Evolutionary conservation across 2,113 vertebrate species (phyloP).

Genomic region (Nibea coibor): DNA sequence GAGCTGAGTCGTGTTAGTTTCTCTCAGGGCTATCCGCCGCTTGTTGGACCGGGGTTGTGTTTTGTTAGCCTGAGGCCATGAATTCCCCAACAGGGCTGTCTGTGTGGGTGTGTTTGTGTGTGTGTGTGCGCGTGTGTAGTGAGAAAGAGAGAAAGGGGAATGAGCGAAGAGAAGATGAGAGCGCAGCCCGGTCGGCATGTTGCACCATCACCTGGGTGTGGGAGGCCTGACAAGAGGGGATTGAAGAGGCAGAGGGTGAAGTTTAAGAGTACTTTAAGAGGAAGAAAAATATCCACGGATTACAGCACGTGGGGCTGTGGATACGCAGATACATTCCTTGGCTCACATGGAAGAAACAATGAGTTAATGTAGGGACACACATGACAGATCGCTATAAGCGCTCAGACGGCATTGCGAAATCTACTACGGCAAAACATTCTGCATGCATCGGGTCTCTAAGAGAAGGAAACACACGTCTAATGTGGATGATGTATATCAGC

Average conservation of each 20-base stretch:
- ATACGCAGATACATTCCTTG: slow-evolving; percentile 22
- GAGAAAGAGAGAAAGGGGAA: slow-evolving; percentile 25
- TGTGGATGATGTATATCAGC: neutral
- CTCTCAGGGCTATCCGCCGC: slow-evolving; percentile 56
- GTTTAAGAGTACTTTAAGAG: slow-evolving; percentile 22
- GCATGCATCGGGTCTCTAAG: neutral
- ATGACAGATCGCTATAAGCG: neutral
- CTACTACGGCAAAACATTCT: neutral
- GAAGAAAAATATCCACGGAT: neutral
- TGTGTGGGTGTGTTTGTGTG: slow-evolving; percentile 68
- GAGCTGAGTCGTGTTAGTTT: slow-evolving; percentile 37
- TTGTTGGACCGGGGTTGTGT: slow-evolving; percentile 64
- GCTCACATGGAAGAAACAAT: neutral
- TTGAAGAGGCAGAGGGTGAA: slow-evolving; percentile 4
- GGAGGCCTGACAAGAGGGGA: slow-evolving; percentile 44
- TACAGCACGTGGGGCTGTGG: neutral
- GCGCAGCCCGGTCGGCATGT: slow-evolving; percentile 34
- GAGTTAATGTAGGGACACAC: slow-evolving; percentile 1
- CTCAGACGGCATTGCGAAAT: neutral
- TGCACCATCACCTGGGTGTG: slow-evolving; percentile 70
- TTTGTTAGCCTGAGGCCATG: slow-evolving; percentile 79
- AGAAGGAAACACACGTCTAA: neutral
- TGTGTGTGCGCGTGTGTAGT: neutral
- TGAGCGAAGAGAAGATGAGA: slow-evolving; percentile 38
- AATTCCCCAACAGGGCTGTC: slow-evolving; percentile 78